phyloP scores from a whole-genome alignment of 2,888 invertebrate genomes.

The Taphrorychus bicolor region DNA sequence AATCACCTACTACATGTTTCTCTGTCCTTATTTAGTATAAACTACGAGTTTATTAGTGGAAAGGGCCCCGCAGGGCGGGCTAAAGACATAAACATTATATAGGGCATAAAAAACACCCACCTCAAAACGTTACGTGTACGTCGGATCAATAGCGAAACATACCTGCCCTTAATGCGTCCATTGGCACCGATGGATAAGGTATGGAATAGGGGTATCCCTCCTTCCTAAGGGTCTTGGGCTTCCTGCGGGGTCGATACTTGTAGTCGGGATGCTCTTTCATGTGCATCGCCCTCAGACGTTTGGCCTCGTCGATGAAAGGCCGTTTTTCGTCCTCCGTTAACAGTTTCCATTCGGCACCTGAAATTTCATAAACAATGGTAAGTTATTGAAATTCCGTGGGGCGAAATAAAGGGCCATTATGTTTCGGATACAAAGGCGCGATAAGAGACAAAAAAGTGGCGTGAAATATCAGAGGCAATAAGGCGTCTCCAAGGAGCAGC shows the following conservation, averaged over 20 bases:
- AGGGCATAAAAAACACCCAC: too few relatives aligned
- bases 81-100: too few relatives aligned
- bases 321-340: conserved; percentile 93
- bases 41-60: too few relatives aligned
- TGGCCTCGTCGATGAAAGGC: conserved; percentile 97
- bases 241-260: conserved; percentile 89
- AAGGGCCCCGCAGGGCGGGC: too few relatives aligned
- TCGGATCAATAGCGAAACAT: conserved; percentile 46
- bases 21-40: too few relatives aligned
- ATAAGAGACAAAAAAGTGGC: conserved; percentile 59
- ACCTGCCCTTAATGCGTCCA: conserved; percentile 89
- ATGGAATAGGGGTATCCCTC: conserved; percentile 93
- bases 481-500: conserved; percentile 45
- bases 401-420: background rate
- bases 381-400: background rate
- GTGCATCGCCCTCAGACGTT: conserved; percentile 90
- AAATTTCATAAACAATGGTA: conserved; percentile 40
- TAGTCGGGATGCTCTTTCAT: conserved; percentile 96
- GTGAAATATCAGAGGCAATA: conserved; percentile 57
- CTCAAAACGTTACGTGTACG: too few relatives aligned
- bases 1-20: too few relatives aligned
- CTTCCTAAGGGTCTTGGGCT: conserved; percentile 87
- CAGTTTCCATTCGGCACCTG: conserved; percentile 96
- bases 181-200: conserved; percentile 89
- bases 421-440: conserved; percentile 59